These are phyloP conservation scores for Tupaia tana DNA, from an alignment of 2,113 vertebrate genomes.

Conservation along the genomic window DNA sequence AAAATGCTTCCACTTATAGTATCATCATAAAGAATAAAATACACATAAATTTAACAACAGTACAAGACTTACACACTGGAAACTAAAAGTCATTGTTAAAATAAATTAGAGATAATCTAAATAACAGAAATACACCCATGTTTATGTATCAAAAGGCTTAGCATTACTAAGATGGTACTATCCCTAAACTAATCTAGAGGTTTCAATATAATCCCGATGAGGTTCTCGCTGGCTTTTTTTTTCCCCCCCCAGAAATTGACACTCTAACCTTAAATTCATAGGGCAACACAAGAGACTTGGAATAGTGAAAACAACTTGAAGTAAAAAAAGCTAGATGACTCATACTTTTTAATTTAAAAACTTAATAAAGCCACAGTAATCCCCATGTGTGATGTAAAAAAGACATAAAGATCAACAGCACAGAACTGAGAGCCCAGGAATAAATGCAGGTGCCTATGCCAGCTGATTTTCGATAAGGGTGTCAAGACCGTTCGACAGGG, in stretches of 20 bases:
- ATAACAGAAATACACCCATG: background rate
- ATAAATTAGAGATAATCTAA: background rate
- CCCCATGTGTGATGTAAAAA: no score
- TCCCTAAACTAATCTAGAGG: background rate
- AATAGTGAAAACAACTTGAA: background rate
- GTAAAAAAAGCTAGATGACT: background rate
- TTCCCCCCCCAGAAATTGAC: background rate
- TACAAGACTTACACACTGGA: background rate
- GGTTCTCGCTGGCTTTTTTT: background rate
- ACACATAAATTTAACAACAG: background rate
- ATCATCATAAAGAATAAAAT: background rate
- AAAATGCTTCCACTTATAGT: background rate
- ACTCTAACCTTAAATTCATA: background rate
- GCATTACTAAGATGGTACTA: background rate
- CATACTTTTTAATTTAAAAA: background rate
- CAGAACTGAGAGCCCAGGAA: background rate
- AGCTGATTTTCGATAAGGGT: background rate
- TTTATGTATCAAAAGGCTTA: background rate
- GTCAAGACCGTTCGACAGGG: background rate
- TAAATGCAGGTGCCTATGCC: background rate
- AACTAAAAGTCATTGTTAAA: background rate
- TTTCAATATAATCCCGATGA: background rate
- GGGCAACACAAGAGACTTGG: background rate
- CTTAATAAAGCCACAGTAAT: background rate
- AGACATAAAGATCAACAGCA: background rate